Evolutionary conservation across 2,113 vertebrate genomes (phyloP).

Genomic region (Myiozetetes cayanensis): DNA sequence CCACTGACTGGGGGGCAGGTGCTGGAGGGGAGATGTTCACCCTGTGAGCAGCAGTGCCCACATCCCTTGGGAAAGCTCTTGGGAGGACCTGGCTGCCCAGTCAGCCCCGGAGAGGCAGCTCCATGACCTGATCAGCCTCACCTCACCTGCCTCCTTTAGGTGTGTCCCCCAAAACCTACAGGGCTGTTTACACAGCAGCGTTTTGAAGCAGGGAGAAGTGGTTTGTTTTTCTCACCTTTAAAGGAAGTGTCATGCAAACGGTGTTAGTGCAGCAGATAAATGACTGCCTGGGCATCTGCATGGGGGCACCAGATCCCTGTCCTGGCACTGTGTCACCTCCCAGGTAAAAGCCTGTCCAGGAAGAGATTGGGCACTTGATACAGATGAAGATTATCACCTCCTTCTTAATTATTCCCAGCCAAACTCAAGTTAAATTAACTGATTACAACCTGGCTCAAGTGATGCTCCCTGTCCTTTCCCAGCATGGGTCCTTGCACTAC

Average conservation of each 20-base stretch:
- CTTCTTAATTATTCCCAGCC: conserved; percentile 11
- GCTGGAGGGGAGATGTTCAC: background rate
- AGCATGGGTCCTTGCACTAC: background rate
- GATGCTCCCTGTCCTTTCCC: background rate
- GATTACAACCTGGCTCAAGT: background rate
- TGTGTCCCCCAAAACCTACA: background rate
- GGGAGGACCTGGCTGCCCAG: background rate
- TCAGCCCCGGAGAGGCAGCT: background rate
- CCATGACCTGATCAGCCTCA: background rate
- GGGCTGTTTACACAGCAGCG: background rate
- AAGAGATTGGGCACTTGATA: conserved; percentile 45
- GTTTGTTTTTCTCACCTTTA: conserved; percentile 17
- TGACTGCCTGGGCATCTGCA: background rate
- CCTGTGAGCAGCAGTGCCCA: background rate
- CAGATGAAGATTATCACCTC: conserved; percentile 6
- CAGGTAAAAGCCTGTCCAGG: background rate
- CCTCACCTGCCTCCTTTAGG: background rate
- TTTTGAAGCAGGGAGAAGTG: background rate
- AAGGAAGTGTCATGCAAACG: conserved; percentile 17
- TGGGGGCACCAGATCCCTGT: background rate
- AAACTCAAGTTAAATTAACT: conserved; percentile 23
- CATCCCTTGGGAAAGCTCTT: background rate
- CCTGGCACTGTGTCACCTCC: background rate
- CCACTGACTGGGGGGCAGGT: accelerated
- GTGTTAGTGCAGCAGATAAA: background rate